A percentile compares a stretch with the other conserved stretches of the same genome.
Evolutionary conservation across 2,113 vertebrate species (phyloP).

Genomic region (Phainopepla nitens): DNA sequence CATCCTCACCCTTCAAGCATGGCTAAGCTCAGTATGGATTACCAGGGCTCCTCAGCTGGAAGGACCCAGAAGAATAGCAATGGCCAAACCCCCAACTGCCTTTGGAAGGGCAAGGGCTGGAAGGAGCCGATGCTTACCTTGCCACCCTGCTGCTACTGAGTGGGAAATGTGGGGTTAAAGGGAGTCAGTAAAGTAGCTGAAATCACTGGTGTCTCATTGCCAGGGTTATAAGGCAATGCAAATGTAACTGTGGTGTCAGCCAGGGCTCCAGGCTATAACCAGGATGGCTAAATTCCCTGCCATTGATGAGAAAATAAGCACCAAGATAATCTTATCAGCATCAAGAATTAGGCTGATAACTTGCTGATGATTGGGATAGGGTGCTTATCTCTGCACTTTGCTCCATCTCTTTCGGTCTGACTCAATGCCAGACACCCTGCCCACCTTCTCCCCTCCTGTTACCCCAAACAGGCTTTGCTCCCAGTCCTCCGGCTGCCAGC

Average conservation of each 20-base stretch:
- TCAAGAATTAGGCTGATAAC: background rate
- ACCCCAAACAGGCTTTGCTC: conserved; percentile 6
- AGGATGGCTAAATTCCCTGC: background rate
- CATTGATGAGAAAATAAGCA: background rate
- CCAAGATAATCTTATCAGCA: background rate
- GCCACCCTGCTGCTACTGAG: background rate
- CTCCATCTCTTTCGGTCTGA: background rate
- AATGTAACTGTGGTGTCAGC: background rate
- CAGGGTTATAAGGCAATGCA: background rate
- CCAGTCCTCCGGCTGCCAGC: background rate
- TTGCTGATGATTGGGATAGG: background rate
- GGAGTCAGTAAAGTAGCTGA: background rate
- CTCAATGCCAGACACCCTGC: background rate
- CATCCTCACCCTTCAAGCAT: background rate
- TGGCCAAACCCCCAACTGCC: background rate
- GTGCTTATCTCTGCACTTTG: conserved; percentile 27
- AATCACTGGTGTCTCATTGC: background rate
- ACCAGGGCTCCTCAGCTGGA: background rate
- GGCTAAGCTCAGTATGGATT: background rate
- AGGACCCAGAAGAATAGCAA: background rate
- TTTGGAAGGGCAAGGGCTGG: background rate
- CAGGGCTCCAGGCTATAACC: background rate
- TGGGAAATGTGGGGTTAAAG: background rate
- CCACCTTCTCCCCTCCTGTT: background rate
- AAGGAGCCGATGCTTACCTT: background rate